Evolutionary conservation across 2,113 vertebrate genomes (phyloP).

Genomic region (Actenoides hombroni): DNA sequence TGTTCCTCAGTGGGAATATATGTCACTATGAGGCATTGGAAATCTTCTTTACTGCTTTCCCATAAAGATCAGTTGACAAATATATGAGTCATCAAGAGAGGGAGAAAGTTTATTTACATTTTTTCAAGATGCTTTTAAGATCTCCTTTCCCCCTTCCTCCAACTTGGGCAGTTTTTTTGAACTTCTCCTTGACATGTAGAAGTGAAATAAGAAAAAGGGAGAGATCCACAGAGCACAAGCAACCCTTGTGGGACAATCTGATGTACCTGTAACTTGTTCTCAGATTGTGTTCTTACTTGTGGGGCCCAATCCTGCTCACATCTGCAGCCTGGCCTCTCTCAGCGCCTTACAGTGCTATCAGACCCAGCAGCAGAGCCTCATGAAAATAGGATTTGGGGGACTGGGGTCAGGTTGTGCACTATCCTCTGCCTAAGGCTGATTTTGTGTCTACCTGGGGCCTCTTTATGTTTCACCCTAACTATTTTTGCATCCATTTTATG

Average conservation of each 20-base stretch:
- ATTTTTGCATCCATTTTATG: background rate
- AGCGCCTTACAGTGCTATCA: background rate
- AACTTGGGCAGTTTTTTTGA: background rate
- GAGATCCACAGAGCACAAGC: no score
- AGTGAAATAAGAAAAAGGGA: background rate
- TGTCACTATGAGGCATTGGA: background rate
- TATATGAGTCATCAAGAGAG: background rate
- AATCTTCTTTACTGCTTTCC: background rate
- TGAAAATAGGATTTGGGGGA: background rate
- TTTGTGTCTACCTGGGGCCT: background rate
- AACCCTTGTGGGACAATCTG: background rate
- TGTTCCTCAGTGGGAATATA: background rate
- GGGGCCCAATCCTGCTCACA: background rate
- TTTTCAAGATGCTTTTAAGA: background rate
- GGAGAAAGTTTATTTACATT: background rate
- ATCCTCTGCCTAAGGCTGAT: background rate
- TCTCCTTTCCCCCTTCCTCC: background rate
- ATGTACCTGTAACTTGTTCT: background rate
- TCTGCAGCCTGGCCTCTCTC: background rate
- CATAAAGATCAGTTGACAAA: background rate
- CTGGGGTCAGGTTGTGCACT: background rate
- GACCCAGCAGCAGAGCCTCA: background rate
- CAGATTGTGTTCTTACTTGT: accelerated
- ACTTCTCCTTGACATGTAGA: background rate
- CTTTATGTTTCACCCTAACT: background rate